Percentiles rank a stretch among this genome's conserved stretches.
phyloP scores from a whole-genome alignment of 2,888 invertebrate species.

The Rhimphoctona megacephalus region DNA sequence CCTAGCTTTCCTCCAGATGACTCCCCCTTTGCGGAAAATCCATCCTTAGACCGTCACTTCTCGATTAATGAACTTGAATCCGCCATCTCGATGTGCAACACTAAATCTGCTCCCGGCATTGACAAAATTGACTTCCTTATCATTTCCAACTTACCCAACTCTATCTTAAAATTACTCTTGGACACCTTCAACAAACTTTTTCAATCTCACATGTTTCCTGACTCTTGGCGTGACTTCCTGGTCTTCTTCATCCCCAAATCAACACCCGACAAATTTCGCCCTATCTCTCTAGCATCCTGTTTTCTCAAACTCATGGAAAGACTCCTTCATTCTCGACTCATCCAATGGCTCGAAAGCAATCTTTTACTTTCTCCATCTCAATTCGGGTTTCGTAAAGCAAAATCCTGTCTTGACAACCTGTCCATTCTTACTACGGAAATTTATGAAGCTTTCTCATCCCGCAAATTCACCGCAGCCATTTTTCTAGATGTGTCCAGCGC shows the following conservation, averaged over 20 bases:
- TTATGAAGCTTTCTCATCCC: no score
- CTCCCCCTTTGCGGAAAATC: no score
- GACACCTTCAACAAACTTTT: slow-evolving; percentile 26
- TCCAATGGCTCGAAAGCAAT: slow-evolving; percentile 6
- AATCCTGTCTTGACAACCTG: not conserved
- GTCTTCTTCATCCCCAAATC: slow-evolving; percentile 42
- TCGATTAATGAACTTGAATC: no score
- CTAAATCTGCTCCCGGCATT: slow-evolving; percentile 19
- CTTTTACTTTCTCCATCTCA: not conserved
- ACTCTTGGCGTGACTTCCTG: slow-evolving; percentile 11
- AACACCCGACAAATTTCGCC: slow-evolving; percentile 39
- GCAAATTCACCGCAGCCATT: not conserved
- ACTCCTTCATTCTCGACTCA: not conserved
- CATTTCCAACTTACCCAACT: not conserved
- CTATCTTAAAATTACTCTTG: not conserved
- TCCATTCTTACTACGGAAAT: not conserved
- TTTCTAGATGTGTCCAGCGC: slow-evolving; percentile 36
- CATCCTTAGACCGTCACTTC: no score
- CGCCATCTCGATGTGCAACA: not conserved
- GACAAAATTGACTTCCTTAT: slow-evolving; percentile 21
- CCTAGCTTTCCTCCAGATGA: no score
- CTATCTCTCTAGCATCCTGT: slow-evolving; percentile 48
- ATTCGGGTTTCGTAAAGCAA: not conserved
- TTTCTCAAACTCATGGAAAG: not conserved
- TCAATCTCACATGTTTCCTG: not conserved